Evolutionary conservation across 2,888 invertebrate species (phyloP), one percentile per base, ranked within the genome.

Genomic region (Quadriops clusia): DNA sequence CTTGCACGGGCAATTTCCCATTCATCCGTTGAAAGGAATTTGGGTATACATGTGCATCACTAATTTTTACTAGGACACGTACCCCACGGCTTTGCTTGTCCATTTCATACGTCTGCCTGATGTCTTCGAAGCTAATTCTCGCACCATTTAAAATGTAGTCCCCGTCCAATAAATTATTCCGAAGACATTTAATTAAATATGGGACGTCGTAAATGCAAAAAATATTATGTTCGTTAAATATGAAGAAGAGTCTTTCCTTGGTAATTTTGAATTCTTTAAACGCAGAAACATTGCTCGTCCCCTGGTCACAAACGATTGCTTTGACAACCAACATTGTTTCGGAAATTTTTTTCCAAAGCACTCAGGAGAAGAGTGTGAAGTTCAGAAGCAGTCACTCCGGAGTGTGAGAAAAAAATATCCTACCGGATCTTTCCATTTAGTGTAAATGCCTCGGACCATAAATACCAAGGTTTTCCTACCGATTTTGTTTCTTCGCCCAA

Each of bases 121-220:
- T 22, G 3, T 8, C 30, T 4, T 17, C 17, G 17, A 18, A 30
- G 2, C 17, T 20, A n/a, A 30, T 17, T 14, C 7, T 13, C 8
- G 15, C 8, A 9, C 23, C 17, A 17, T 8, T 8, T 41, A 32
- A 43, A 44, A 11, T 9, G 11, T 22, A 28, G 12, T 32, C 27
- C 26, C 27, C 16, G 3, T n/a, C 20, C 4, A 20, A 22, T n/a
- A 32, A 27, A 18, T 32, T 17, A 32, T 32, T 32, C 8, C 21
- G 13, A 7, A 32, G 8, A 9, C 27, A 22, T 22, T 32, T 27
- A 7, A 32, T 12, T 7, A 28, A 12, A 22, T 33, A 23, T 5
- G 28, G 33, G 9, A 28, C 13, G 23, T 33, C 28, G 17, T 28
- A 33, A 21, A 33, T 21, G 8, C 15, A 21, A 28, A 23, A 32